Evolutionary conservation across 1,140 invertebrate species (phyloP), one percentile per base, ranked within the genome.

Genomic region (Amyelois transitella): DNA sequence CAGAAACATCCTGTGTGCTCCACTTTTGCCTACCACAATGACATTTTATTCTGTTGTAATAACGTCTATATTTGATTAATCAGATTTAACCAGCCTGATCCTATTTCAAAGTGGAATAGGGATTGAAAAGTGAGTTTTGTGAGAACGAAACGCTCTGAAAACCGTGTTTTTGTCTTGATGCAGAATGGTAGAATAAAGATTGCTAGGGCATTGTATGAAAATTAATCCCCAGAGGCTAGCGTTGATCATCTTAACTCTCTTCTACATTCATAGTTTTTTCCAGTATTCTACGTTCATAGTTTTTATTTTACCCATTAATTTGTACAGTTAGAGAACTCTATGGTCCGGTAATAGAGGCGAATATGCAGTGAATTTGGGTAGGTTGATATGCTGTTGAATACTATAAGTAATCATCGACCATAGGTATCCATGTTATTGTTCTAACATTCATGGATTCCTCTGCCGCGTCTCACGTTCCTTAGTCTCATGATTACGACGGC

Each of bases 71-170:
- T 32, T 51, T 4, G 32, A 38, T 2, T 38, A 38, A 38, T 38
- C 12, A 38, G n/a, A 38, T 14, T 14, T 38, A 8, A 38, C 12
- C 5, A 6, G 32, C 12, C 32, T 38, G 32, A 38, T 38, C 32
- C 32, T 38, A 49, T 61, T 57, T 55, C 54, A 56, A 51, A 48
- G 53, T 51, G 58, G 56, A 55, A 53, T 45, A 56, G 60, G 47
- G 53, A 43, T 44, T 21, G 58, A 64, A 61, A 56, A 56, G 58
- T 47, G 62, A 73, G 54, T 44, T 51, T 52, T 77, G 69, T 77
- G 72, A 71, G 75, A 77, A 77, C 58, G 70, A 71, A 63, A 64
- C 64, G 72, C 66, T 71, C 72, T 75, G 70, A 66, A 75, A 71
- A 72, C 65, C 43, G 43, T 18, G 43, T 17, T 19, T 45, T 45